phyloP scores from a whole-genome alignment of 2,113 vertebrate genomes.

The Corydoras maculifer region DNA sequence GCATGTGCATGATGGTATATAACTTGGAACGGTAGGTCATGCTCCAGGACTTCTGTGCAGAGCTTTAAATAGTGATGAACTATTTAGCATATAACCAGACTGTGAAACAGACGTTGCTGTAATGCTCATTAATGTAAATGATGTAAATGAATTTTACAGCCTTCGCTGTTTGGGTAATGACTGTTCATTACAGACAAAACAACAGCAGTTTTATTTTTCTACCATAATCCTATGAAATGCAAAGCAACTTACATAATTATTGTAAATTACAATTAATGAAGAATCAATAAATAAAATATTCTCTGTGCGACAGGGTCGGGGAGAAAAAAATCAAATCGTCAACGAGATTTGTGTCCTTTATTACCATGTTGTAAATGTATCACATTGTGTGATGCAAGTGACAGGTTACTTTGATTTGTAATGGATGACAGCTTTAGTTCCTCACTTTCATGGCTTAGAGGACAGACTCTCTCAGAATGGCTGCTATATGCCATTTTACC shows the following conservation, averaged over 20 bases:
- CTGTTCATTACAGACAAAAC: neutral
- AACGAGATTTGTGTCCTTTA: conserved; percentile 54
- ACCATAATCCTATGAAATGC: neutral
- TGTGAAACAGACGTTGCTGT: too few species aligned
- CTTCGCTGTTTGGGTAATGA: too few species aligned
- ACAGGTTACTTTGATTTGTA: conserved; percentile 15
- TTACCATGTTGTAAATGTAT: conserved; percentile 25
- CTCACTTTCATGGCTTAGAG: conserved; percentile 14
- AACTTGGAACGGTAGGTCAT: too few species aligned
- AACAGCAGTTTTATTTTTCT: conserved; percentile 1
- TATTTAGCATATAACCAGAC: too few species aligned
- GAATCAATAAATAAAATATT: neutral
- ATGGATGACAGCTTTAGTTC: conserved; percentile 7
- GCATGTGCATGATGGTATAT: too few species aligned
- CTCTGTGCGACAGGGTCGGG: conserved; percentile 42
- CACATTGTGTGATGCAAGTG: conserved; percentile 28
- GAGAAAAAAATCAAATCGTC: conserved; percentile 46
- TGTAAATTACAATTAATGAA: too few species aligned
- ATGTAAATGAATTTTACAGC: too few species aligned
- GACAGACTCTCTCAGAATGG: conserved; percentile 16
- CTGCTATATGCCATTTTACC: conserved; percentile 31
- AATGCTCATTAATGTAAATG: too few species aligned
- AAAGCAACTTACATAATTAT: neutral
- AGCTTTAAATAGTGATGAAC: too few species aligned
- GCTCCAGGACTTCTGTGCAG: too few species aligned